Base-by-base conservation (phyloP, 2,797 vertebrate genomes). In the Rhinatrema bivittatum region DNA sequence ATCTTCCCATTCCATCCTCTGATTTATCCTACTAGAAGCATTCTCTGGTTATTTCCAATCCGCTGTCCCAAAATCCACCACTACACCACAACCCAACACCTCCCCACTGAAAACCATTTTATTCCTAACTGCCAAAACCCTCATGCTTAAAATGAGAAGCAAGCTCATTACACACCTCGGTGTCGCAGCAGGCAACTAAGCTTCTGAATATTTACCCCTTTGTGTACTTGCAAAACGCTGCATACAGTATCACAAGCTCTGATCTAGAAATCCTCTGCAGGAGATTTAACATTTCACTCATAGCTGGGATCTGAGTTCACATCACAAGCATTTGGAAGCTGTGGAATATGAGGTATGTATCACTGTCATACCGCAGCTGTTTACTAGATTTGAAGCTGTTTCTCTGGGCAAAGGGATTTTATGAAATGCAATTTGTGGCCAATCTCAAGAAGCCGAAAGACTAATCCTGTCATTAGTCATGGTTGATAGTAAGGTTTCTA, bases 341-440 rank as follows among this genome's bases (percentile, higher is more conserved):
- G 3, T 48, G 31, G 50, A 68, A 42, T 60, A 65, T n/a, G 16
- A 37, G 60, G 56, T 36, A 74, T 66, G 63, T 39, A 29, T 53
- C 57, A 25, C 46, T 59, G 42, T 66, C 60, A 70, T 56, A 51
- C 55, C 65, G 60, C 71, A 74, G 63, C 71, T 76, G 73, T 62
- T 67, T 63, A 54, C 41, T 53, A 54, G 39, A 39, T 13, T n/a
- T 25, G 26, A 39, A 48, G 20, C 29, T 35, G 31, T 27, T 40
- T 40, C 15, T 24, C 10, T 0, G 3, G 42, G 6, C 3, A 7
- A 12, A 14, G 38, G 37, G 23, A 44, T 37, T 19, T 34, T 9
- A 41, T 37, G 43, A 46, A 60, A 58, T 32, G 60, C 48, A 16
- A 29, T 20, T 47, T 39, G 14, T 42, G 44, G 23, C 16, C 40